Evolutionary conservation across 30 jellyfish, hydroid and myxozoan species (phyloP), one percentile per base, ranked within the genome.

Genomic region (Cassiopea xamachana): DNA sequence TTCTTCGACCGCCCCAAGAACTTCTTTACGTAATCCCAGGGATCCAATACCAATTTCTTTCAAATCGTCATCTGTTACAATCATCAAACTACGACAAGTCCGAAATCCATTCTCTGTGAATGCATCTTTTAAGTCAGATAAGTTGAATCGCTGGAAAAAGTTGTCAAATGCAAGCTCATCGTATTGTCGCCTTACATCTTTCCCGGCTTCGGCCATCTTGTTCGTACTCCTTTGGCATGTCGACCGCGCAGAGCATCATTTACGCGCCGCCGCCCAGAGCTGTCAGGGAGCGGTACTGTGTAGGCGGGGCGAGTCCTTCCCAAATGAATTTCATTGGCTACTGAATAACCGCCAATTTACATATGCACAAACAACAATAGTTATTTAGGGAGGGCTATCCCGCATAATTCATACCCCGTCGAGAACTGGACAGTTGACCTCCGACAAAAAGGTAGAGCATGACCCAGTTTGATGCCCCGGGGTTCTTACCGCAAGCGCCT

Each of bases 1-100:
- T 88, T 88, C 95, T 55, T 79, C 95, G 90, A 88, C 90, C 95
- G 95, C 95, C 95, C 95, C 95, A 46, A 88, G 95, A 19, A 88
- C 80, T 88, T 88, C 95, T 88, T 88, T 88, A 59, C 95, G 67
- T 82, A 88, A 60, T 55, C 95, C 95, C 95, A 88, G 95, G 90
- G 95, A 88, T 72, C 69, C 62, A 73, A 88, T 77, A 60, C 95
- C 95, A 58, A 88, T 88, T 79, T 88, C 95, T 59, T 88, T 88
- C 90, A 88, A 70, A 27, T 88, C 95, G 1, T 88, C 86, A 45
- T 88, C 95, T 27, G 90, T 78, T 7, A 88, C 95, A 6, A 88
- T 88, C 90, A 88, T 88, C 90, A 88, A 88, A 88, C 95, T 88
- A 48, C 95, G 69, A 90, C 95, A 88, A 46, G 95, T 88, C 50